Evolutionary conservation across 1,140 invertebrate species (phyloP), one percentile per base, ranked within the genome.

Genomic region (Druon quercuslanigerum): DNA sequence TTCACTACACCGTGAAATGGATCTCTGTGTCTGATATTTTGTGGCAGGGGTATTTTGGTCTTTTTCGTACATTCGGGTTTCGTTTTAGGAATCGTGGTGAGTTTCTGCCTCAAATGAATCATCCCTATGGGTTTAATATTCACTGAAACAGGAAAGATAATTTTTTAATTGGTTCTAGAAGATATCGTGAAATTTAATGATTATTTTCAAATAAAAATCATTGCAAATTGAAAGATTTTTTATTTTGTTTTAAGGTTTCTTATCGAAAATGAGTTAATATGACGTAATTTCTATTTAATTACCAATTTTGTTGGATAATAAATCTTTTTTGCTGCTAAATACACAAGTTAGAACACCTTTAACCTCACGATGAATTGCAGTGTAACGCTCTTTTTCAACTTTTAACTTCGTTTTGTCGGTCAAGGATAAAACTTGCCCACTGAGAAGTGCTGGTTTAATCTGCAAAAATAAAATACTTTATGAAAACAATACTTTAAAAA

Each of bases 21-120:
- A 66, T 66, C 60, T 66, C 60, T 40, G 25, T 66, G 33, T 40
- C 60, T 66, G 14, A 66, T 66, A 66, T 66, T 66, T 66, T 66
- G 60, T 2, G 60, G 60, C 40, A 66, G 46, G 9, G 60, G 60
- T 66, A 66, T 25, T 66, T 66, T 66, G 7, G 25, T 40, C 20
- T 66, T 13, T 33, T 66, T 13, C 8, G 14, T n/a, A n/a, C 33
- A 46, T 33, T 66, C 60, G 2, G 60, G 60, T 66, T 66, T 66
- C n/a, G 20, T 33, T 66, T 66, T 66, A 40, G 60, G 60, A 66
- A 66, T 40, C 7, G 60, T 16, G 16, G 16, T 66, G 14, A 66
- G 13, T 40, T 66, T 66, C 60, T 66, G 60, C 13, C 60, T 25
- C 6, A 66, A 25, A 16, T 66, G 60, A 25, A 66, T 66, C 14